These are phyloP conservation scores for Dioctria rufipes DNA, from an alignment of 2,888 invertebrate genomes.

Conservation along the genomic window DNA sequence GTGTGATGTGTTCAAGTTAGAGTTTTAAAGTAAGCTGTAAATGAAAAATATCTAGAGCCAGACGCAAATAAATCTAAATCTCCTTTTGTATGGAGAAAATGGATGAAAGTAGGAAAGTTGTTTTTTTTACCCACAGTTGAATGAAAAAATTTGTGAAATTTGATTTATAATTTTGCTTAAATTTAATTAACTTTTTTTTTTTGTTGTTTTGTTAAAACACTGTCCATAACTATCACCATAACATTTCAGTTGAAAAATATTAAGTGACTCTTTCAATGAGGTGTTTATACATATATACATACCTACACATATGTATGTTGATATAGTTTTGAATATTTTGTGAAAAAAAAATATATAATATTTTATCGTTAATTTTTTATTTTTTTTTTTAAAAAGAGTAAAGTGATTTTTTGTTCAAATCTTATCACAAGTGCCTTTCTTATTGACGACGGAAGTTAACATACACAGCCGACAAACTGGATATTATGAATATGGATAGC, in stretches of 20 bases:
- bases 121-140: background rate
- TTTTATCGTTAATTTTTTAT: background rate
- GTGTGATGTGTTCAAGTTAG: background rate
- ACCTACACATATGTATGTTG: too few relatives aligned
- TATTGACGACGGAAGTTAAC: background rate
- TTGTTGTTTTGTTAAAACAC: background rate
- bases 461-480: conserved; percentile 47
- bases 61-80: too few relatives aligned
- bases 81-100: background rate
- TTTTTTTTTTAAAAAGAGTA: conserved; percentile 10
- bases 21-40: background rate
- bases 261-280: too few relatives aligned
- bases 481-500: conserved; percentile 76
- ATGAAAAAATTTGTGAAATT: background rate
- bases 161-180: too few relatives aligned
- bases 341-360: background rate
- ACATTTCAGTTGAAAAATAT: too few relatives aligned
- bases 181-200: background rate
- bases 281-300: too few relatives aligned
- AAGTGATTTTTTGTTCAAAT: conserved; percentile 18
- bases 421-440: conserved; percentile 9
- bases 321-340: conserved; percentile 4
- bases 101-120: background rate
- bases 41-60: too few relatives aligned
- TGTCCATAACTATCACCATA: too few relatives aligned